Conservation (phyloP, 2,888 invertebrate species). For the Nemapogon koenigi region DNA sequence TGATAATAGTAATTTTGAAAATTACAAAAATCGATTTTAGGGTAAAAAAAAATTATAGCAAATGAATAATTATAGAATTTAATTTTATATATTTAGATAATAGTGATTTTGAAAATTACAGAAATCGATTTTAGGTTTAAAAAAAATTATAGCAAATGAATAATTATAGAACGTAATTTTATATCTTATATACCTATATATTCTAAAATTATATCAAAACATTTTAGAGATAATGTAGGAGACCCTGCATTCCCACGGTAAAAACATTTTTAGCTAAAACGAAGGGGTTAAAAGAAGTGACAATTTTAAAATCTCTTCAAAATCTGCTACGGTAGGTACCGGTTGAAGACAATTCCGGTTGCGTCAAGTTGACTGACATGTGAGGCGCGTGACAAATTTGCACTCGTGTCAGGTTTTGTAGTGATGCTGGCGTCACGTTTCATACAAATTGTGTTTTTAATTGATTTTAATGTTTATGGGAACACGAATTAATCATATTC, state of each 20-base stretch:
- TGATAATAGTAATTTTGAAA: too few relatives aligned
- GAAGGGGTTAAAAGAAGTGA: constrained; percentile 28
- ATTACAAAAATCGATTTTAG: too few relatives aligned
- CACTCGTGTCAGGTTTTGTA: constrained; percentile 35
- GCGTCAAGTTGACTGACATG: constrained; percentile 50
- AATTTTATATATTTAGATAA: too few relatives aligned
- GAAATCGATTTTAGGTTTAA: too few relatives aligned
- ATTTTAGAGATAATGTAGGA: neutral
- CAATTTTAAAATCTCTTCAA: constrained; percentile 51
- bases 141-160: too few relatives aligned
- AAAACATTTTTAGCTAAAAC: constrained; percentile 29
- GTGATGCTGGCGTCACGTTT: constrained; percentile 5
- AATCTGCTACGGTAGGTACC: constrained; percentile 43
- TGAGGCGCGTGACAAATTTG: constrained; percentile 47
- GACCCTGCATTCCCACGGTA: constrained; percentile 33
- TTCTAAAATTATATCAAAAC: too few relatives aligned
- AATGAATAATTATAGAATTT: too few relatives aligned
- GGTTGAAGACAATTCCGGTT: constrained; percentile 30
- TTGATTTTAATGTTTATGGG: constrained; percentile 8
- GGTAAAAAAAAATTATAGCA: too few relatives aligned
- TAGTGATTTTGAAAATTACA: too few relatives aligned
- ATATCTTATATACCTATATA: too few relatives aligned
- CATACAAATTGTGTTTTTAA: constrained; percentile 3
- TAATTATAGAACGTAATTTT: too few relatives aligned
- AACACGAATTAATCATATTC: too few relatives aligned